Percentiles rank a stretch among this genome's conserved stretches.
phyloP scores from a whole-genome alignment of 2,888 invertebrate species.

The Acleris laterana region DNA sequence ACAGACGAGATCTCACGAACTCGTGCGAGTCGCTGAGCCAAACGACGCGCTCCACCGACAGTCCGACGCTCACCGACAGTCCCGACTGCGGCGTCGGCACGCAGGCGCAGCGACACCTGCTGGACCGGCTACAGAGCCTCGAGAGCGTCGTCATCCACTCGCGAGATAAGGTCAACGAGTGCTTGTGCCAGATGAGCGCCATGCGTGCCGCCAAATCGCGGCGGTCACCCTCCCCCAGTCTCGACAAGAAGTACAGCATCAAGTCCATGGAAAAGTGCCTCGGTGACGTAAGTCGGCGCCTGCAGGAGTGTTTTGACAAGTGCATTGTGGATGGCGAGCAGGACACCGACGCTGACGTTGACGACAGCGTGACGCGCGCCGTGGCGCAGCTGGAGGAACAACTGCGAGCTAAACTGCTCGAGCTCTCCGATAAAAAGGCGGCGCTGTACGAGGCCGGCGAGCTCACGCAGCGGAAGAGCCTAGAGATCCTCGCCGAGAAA shows the following conservation, averaged over 20 bases:
- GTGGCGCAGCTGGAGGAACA: slow-evolving; percentile 87
- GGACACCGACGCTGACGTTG: slow-evolving; percentile 55
- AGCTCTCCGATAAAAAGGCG: slow-evolving; percentile 87
- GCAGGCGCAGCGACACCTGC: slow-evolving; percentile 80
- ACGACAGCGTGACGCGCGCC: slow-evolving; percentile 84
- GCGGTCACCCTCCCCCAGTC: slow-evolving; percentile 86
- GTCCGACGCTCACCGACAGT: slow-evolving; percentile 49
- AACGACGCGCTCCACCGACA: slow-evolving; percentile 68
- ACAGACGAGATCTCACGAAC: slow-evolving; percentile 74
- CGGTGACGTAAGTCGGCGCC: slow-evolving; percentile 85
- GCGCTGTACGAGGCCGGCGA: slow-evolving; percentile 87
- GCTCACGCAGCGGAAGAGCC: slow-evolving; percentile 87
- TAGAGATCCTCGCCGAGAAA: slow-evolving; percentile 90
- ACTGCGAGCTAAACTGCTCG: slow-evolving; percentile 87
- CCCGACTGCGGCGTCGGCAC: slow-evolving; percentile 69
- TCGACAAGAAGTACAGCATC: slow-evolving; percentile 86
- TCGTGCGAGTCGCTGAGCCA: slow-evolving; percentile 85
- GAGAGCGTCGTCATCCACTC: slow-evolving; percentile 86
- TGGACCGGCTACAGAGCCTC: slow-evolving; percentile 85
- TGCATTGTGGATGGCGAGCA: slow-evolving; percentile 82
- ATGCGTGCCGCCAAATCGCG: slow-evolving; percentile 86
- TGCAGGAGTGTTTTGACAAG: slow-evolving; percentile 84
- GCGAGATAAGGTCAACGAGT: slow-evolving; percentile 87
- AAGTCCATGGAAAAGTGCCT: slow-evolving; percentile 87
- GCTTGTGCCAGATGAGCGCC: slow-evolving; percentile 86